Evolutionary conservation across 2,888 invertebrate species (phyloP).

Genomic region (Plebejus anna): DNA sequence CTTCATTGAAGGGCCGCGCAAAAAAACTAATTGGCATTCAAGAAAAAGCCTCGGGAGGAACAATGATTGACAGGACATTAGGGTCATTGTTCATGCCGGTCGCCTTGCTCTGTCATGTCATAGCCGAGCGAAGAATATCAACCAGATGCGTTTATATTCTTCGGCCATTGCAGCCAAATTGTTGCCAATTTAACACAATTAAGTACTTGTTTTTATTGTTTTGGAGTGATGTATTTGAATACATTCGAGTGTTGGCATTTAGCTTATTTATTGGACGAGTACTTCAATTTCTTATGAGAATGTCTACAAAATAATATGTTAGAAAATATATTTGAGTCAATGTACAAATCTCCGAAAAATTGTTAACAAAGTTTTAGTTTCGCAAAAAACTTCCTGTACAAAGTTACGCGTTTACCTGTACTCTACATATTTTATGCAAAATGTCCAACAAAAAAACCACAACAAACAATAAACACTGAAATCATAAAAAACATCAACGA

Average conservation of each 20-base stretch:
- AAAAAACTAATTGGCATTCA: slow-evolving; percentile 66
- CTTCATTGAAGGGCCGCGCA: slow-evolving; percentile 52
- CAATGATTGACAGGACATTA: slow-evolving; percentile 75
- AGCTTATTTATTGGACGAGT: no score
- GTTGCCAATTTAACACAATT: slow-evolving; percentile 1
- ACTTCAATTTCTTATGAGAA: no score
- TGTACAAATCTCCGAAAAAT: not conserved
- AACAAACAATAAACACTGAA: not conserved
- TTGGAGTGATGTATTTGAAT: not conserved
- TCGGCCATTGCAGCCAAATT: slow-evolving; percentile 14
- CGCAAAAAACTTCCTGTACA: not conserved
- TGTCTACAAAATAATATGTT: not conserved
- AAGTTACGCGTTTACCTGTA: not conserved
- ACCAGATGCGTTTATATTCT: slow-evolving; percentile 38
- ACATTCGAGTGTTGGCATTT: not conserved
- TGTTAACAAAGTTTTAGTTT: not conserved
- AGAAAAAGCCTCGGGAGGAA: slow-evolving; percentile 44
- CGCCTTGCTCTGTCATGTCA: slow-evolving; percentile 56
- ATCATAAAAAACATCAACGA: not conserved
- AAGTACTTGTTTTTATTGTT: slow-evolving; percentile 1
- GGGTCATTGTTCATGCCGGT: slow-evolving; percentile 59
- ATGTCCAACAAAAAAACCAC: not conserved
- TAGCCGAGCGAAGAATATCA: slow-evolving; percentile 55
- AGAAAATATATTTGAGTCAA: not conserved
- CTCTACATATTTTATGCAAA: not conserved